Base-by-base conservation (phyloP, 1,140 invertebrate species). In the Cydia amplana region DNA sequence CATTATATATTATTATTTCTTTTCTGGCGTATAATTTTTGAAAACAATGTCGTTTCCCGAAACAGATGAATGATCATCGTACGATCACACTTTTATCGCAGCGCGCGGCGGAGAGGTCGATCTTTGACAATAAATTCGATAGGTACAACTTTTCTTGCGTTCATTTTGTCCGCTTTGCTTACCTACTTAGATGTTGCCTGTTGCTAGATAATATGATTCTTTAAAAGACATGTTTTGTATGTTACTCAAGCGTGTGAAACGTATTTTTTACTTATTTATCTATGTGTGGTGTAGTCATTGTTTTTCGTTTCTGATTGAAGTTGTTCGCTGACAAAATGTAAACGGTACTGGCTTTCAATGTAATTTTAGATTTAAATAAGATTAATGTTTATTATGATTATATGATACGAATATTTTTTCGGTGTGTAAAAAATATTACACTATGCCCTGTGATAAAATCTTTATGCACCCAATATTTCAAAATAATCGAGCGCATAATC, bases 371-470 rank as follows among this genome's bases (percentile, higher is more conserved):
- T 49, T 9, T 67, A 65, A 23, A 60, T 23, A 40, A 36, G 28
- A 70, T 7, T 67, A 67, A 32, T 67, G 16, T 46, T 46, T 18
- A 51, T 18, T 6, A 40, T 70, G 40, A 70, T 40, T 40, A 18
- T 65, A 75, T 23, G 25, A 51, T 74, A 75, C 20, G 40, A 49
- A 16, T 46, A 78, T 80, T 60, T 46, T 80, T 82, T 81, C 77
- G 80, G 81, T 78, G 79, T 81, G 78, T 82, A 78, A 77, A 67
- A 20, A 60, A 60, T 60, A 67, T 79, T 75, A 77, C 75, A 60
- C 79, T 84, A 83, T 80, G 82, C 73, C 80, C 82, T 85, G 83
- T 85, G 83, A 83, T 85, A 74, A 77, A 81, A 75, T 28, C 74
- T 49, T 70, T 78, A 82, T 82, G 79, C 82, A 83, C 82, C 80